Percentiles rank a stretch among this genome's conserved stretches.
Conservation (phyloP, 1,140 invertebrate genomes). For the Formica exsecta region DNA sequence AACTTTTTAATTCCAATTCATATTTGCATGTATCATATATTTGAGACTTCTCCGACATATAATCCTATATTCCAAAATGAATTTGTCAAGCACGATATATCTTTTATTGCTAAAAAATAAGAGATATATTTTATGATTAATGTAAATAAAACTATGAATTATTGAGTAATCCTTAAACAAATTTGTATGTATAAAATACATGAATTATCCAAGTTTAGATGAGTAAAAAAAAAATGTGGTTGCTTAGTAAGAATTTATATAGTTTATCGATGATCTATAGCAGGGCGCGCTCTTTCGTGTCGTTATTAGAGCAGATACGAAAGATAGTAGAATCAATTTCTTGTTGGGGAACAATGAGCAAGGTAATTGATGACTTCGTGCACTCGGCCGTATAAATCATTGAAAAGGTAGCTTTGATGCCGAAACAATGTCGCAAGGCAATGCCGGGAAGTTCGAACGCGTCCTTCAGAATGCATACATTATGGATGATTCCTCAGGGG, state of each 20-base stretch:
- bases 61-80: background rate
- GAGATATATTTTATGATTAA: background rate
- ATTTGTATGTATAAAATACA: background rate
- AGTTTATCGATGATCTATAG: conserved; percentile 21
- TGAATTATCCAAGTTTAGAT: background rate
- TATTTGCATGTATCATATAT: background rate
- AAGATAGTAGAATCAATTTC: conserved; percentile 63
- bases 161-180: background rate
- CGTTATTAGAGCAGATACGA: conserved; percentile 67
- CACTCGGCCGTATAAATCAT: conserved; percentile 60
- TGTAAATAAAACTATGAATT: background rate
- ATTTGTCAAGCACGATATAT: background rate
- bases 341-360: conserved; percentile 65
- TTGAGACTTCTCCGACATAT: background rate
- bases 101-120: background rate
- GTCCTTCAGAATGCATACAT: background rate
- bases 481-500: background rate
- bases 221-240: background rate
- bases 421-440: background rate
- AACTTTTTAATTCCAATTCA: background rate
- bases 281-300: background rate
- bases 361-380: conserved; percentile 69
- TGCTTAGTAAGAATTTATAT: conserved; percentile 8
- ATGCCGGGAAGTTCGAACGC: background rate
- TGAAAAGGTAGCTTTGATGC: conserved; percentile 31